A percentile compares a stretch with the other conserved stretches of the same genome.
Conservation (phyloP, 2,888 invertebrate species). For the Orchestes rusci region DNA sequence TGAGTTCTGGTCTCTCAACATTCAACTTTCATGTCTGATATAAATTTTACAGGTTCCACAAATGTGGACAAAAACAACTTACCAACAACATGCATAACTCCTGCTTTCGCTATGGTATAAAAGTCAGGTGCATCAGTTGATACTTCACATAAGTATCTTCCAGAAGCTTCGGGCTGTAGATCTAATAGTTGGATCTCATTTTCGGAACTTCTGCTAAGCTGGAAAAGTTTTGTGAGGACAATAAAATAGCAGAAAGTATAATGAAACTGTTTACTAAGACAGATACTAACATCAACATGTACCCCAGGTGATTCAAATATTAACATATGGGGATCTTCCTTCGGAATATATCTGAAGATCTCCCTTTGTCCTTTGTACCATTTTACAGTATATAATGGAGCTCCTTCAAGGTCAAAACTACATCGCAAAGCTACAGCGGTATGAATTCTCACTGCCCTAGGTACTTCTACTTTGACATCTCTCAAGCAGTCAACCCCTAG, state of each 20-base stretch:
- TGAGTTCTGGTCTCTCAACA: too few relatives aligned
- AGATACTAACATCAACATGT: conserved; percentile 63
- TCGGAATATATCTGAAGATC: conserved; percentile 72
- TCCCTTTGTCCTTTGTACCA: conserved; percentile 71
- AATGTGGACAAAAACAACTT: conserved; percentile 46
- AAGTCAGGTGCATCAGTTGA: conserved; percentile 66
- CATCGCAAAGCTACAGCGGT: conserved; percentile 66
- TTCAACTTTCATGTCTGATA: too few relatives aligned
- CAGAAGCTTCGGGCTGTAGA: conserved; percentile 60
- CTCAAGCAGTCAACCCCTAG: conserved; percentile 45
- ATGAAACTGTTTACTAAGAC: neutral
- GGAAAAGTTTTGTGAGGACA: conserved; percentile 26
- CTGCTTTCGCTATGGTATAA: conserved; percentile 57
- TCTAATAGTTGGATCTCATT: conserved; percentile 59
- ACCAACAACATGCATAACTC: conserved; percentile 66
- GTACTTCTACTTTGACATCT: conserved; percentile 62
- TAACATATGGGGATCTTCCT: conserved; percentile 65
- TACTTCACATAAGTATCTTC: conserved; percentile 68
- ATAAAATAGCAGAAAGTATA: too few relatives aligned
- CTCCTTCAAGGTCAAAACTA: conserved; percentile 64
- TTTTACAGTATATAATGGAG: conserved; percentile 68
- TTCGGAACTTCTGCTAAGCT: conserved; percentile 57
- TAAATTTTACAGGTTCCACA: too few relatives aligned
- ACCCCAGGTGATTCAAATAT: conserved; percentile 60
- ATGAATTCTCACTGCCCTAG: conserved; percentile 61